phyloP scores from a whole-genome alignment of 1,140 invertebrate species.

The Drosophila varians region DNA sequence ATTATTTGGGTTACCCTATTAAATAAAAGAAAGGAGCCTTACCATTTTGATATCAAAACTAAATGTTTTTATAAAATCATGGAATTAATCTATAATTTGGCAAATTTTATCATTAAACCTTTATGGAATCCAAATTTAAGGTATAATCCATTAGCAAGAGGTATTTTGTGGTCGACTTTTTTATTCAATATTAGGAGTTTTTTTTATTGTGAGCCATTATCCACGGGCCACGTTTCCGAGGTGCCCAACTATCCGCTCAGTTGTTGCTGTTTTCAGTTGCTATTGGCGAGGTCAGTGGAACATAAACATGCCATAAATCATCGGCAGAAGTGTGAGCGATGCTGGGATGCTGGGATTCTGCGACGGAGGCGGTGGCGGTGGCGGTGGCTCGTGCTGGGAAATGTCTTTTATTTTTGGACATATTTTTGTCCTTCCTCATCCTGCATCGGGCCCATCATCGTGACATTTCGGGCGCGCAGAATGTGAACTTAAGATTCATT shows the following conservation, averaged over 20 bases:
- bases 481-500: conserved; percentile 43
- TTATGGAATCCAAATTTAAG: not conserved
- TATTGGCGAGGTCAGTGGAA: conserved; percentile 72
- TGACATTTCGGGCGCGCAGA: conserved; percentile 25
- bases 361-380: conserved; percentile 35
- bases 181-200: not conserved
- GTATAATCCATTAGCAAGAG: not conserved
- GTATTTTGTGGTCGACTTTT: conserved; percentile 8
- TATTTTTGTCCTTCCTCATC: conserved; percentile 44
- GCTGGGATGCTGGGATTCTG: conserved; percentile 24
- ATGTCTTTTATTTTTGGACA: conserved; percentile 59
- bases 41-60: too few relatives aligned
- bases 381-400: conserved; percentile 56
- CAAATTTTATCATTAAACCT: too few relatives aligned
- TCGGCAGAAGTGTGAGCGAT: conserved; percentile 41
- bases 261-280: conserved; percentile 39
- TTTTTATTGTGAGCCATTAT: conserved; percentile 28
- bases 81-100: too few relatives aligned
- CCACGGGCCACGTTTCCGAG: conserved; percentile 28
- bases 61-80: too few relatives aligned
- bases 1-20: conserved; percentile 9
- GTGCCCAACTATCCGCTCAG: conserved; percentile 30
- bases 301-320: conserved; percentile 79
- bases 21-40: too few relatives aligned
- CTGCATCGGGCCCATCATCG: conserved; percentile 16